A percentile compares a stretch with the other conserved stretches of the same genome.
Evolutionary conservation across 2,113 vertebrate species (phyloP).

Genomic region (Nestor notabilis): DNA sequence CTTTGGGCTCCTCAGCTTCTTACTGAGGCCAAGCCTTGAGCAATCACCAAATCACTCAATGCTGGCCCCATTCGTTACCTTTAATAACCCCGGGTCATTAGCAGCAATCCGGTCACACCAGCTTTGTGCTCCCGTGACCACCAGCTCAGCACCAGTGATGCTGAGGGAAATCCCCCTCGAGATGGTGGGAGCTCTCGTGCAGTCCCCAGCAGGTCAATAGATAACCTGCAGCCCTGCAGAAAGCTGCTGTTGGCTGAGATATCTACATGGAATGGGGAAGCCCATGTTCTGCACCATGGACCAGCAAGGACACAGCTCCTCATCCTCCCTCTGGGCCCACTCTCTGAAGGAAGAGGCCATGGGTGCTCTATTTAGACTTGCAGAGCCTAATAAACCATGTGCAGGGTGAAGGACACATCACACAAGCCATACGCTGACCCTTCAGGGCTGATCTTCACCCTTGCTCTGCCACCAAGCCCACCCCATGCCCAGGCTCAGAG

Average conservation of each 20-base stretch:
- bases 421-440: rapidly evolving
- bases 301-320: neutral
- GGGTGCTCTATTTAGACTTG: neutral
- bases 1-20: neutral
- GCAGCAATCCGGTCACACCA: neutral
- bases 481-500: rapidly evolving
- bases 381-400: rapidly evolving
- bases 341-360: rapidly evolving
- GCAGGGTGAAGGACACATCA: neutral
- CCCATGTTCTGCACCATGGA: rapidly evolving
- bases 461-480: neutral
- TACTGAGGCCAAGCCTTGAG: neutral
- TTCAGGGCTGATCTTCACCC: too few species aligned
- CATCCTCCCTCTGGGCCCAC: rapidly evolving
- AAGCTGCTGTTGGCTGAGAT: rapidly evolving
- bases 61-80: neutral
- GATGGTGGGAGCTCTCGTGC: neutral
- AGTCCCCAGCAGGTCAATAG: neutral
- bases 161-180: rapidly evolving
- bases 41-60: neutral
- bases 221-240: neutral
- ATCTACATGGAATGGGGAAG: rapidly evolving
- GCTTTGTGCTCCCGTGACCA: rapidly evolving
- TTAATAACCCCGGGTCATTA: neutral
- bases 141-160: rapidly evolving